These are phyloP conservation scores for Drosophila equinoxialis DNA, from an alignment of 1,140 invertebrate species.

Conservation along the genomic window DNA sequence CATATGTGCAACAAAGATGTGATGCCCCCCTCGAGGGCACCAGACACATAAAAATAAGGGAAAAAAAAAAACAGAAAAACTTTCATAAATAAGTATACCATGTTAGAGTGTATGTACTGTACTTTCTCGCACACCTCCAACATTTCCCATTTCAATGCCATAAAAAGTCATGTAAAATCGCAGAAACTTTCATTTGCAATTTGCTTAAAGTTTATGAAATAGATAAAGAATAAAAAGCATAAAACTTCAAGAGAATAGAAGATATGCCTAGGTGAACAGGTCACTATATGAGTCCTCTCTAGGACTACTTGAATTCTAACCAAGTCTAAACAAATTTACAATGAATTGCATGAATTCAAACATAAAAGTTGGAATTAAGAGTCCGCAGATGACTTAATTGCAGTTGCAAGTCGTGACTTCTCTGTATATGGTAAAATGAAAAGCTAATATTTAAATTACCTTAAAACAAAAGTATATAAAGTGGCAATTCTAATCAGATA, in stretches of 20 bases:
- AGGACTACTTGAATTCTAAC: background rate
- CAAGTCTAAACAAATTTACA: background rate
- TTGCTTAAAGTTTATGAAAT: conserved; percentile 68
- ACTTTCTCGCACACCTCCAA: conserved; percentile 22
- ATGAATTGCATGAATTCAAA: background rate
- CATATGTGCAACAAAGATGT: conserved; percentile 30
- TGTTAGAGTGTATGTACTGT: conserved; percentile 1
- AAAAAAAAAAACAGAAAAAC: conserved; percentile 40
- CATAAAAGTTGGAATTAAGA: background rate
- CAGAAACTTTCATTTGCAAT: conserved; percentile 69
- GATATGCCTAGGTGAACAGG: background rate
- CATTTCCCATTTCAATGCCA: conserved; percentile 49
- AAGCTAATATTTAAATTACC: too few relatives aligned
- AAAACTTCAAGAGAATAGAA: background rate
- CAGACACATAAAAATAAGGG: conserved; percentile 63
- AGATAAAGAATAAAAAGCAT: conserved; percentile 24
- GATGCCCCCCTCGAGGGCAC: conserved; percentile 37
- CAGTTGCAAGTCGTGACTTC: background rate
- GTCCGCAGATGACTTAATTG: background rate
- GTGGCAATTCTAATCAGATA: too few relatives aligned
- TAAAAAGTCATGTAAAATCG: conserved; percentile 69
- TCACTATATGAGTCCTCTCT: background rate
- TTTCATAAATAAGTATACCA: conserved; percentile 47
- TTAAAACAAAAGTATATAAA: too few relatives aligned
- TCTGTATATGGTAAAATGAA: too few relatives aligned